phyloP scores from a whole-genome alignment of 2,113 vertebrate genomes.

The Coregonus clupeaformis region DNA sequence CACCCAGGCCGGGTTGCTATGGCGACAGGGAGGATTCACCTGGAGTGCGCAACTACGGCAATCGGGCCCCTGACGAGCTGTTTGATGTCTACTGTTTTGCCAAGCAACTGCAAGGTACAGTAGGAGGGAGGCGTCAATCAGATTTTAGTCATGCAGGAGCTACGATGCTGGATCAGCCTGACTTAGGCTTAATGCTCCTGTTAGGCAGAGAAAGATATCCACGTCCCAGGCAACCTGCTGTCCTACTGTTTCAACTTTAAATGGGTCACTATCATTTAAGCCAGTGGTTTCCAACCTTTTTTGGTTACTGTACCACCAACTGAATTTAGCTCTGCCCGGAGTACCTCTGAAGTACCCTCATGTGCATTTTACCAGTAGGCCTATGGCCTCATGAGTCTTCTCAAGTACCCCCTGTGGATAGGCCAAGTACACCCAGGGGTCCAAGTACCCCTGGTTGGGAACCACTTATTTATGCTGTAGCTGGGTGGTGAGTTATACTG shows the following conservation, averaged over 20 bases:
- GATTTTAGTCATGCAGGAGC: slow-evolving; percentile 41
- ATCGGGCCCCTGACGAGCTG: slow-evolving; percentile 77
- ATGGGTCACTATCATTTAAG: background rate
- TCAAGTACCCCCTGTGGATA: no score
- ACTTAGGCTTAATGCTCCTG: slow-evolving; percentile 11
- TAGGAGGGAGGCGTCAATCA: slow-evolving; percentile 23
- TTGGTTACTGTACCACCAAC: no score
- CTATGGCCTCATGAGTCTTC: no score
- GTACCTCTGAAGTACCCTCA: no score
- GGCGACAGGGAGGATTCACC: slow-evolving; percentile 91
- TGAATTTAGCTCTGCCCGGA: no score
- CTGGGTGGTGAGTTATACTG: background rate
- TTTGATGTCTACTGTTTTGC: slow-evolving; percentile 97
- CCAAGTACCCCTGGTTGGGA: no score
- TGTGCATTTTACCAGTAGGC: no score
- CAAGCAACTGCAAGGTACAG: slow-evolving; percentile 79
- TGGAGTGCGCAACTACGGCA: slow-evolving; percentile 92
- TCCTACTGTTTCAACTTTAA: no score
- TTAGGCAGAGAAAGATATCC: slow-evolving; percentile 4
- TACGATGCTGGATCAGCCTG: slow-evolving; percentile 14
- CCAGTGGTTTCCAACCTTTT: no score
- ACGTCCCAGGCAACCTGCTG: background rate
- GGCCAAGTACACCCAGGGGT: no score
- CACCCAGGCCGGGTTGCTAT: slow-evolving; percentile 92
- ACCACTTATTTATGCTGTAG: background rate